These are phyloP conservation scores for Pilophorus perplexus DNA, from an alignment of 2,888 invertebrate species.

Conservation along the genomic window DNA sequence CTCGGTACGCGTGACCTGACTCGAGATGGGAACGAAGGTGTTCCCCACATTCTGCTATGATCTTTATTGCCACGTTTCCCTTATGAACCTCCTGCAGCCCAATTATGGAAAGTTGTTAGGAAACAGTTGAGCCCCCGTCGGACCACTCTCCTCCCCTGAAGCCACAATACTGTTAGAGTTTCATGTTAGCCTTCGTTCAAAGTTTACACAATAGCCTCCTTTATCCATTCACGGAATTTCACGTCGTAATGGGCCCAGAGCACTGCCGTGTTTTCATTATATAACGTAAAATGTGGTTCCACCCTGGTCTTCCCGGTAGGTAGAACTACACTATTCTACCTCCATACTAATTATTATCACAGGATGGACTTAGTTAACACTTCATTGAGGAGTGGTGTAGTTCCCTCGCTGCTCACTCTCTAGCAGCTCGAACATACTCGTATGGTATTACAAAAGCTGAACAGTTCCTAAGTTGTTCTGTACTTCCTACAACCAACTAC, in stretches of 20 bases:
- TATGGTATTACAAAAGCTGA: too few relatives aligned
- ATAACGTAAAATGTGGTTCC: neutral
- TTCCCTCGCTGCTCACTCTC: too few relatives aligned
- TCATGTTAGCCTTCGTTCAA: neutral
- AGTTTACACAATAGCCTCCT: neutral
- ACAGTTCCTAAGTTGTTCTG: too few relatives aligned
- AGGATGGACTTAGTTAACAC: too few relatives aligned
- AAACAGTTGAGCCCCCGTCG: neutral
- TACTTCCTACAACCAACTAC: too few relatives aligned
- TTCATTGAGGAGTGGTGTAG: too few relatives aligned
- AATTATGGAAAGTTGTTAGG: neutral
- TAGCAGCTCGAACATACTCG: too few relatives aligned
- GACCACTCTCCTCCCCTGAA: neutral
- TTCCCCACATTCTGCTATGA: neutral
- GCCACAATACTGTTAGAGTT: neutral
- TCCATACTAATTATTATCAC: too few relatives aligned
- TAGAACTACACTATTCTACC: neutral
- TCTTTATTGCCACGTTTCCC: neutral
- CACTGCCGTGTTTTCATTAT: neutral
- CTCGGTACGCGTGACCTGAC: neutral
- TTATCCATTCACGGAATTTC: neutral
- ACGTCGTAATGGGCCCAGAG: neutral
- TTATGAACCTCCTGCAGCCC: neutral
- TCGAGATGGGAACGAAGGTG: neutral
- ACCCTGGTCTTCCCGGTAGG: neutral